These are phyloP conservation scores for Diorhabda carinulata DNA, from an alignment of 1,140 invertebrate genomes.

Conservation along the genomic window DNA sequence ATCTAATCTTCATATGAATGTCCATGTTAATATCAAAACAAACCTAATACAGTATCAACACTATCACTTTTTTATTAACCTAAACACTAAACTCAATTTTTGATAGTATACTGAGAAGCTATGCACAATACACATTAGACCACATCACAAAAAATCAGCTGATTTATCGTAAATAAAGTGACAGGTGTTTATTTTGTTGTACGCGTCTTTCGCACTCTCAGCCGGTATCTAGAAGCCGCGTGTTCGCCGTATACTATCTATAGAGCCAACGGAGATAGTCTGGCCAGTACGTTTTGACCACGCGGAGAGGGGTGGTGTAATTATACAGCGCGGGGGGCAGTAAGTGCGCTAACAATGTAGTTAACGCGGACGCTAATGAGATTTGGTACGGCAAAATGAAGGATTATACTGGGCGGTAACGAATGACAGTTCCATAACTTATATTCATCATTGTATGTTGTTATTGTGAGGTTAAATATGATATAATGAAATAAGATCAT, in stretches of 20 bases:
- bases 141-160: neutral
- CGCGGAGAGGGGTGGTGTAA: conserved; percentile 38
- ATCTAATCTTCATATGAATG: too few species aligned
- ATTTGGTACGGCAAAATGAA: conserved; percentile 12
- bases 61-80: too few species aligned
- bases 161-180: conserved; percentile 10
- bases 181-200: conserved; percentile 22
- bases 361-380: conserved; percentile 42
- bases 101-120: too few species aligned
- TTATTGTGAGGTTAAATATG: too few species aligned
- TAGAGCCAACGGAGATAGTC: conserved; percentile 43
- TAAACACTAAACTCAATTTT: too few species aligned
- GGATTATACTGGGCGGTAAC: conserved; percentile 9
- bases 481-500: too few species aligned
- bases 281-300: conserved; percentile 40
- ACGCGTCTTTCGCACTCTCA: conserved; percentile 25
- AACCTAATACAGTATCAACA: too few species aligned
- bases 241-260: conserved; percentile 40
- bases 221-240: conserved; percentile 28
- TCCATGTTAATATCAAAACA: too few species aligned
- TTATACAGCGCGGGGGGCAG: conserved; percentile 35
- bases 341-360: conserved; percentile 43
- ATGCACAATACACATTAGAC: too few species aligned
- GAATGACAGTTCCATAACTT: conserved; percentile 16
- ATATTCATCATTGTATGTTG: neutral